These are phyloP conservation scores for Indri indri DNA, from an alignment of 2,113 vertebrate genomes.

Conservation along the genomic window DNA sequence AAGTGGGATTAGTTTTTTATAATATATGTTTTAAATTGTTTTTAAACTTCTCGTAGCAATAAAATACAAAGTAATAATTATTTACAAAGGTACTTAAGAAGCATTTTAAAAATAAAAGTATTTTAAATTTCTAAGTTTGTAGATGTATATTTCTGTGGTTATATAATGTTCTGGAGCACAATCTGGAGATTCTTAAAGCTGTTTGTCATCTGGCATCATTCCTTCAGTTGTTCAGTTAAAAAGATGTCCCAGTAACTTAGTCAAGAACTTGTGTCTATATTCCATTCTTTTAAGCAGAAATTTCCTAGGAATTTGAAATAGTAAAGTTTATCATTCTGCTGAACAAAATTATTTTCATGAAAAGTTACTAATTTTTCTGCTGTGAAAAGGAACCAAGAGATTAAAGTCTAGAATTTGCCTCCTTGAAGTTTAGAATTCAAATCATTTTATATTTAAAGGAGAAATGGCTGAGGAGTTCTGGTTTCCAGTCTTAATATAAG, in stretches of 20 bases:
- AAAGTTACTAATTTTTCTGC: constrained; percentile 35
- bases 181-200: constrained; percentile 26
- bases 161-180: background rate
- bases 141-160: background rate
- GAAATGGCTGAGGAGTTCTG: background rate
- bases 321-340: constrained; percentile 21
- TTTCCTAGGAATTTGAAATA: constrained; percentile 23
- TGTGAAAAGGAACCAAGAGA: constrained; percentile 30
- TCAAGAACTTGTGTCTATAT: background rate
- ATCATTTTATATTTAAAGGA: constrained; percentile 10
- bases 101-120: constrained; percentile 23
- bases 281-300: constrained; percentile 35
- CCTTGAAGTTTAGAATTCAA: constrained; percentile 7
- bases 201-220: background rate
- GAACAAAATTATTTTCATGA: constrained; percentile 46
- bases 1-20: background rate
- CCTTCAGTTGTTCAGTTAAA: background rate
- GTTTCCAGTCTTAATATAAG: background rate
- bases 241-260: background rate
- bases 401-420: constrained; percentile 39
- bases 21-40: constrained; percentile 1
- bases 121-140: constrained; percentile 29
- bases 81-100: constrained; percentile 38
- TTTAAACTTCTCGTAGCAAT: constrained; percentile 26
- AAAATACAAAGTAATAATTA: constrained; percentile 24